Conservation (phyloP, 2,797 vertebrate genomes). For the Serranus cabrilla region DNA sequence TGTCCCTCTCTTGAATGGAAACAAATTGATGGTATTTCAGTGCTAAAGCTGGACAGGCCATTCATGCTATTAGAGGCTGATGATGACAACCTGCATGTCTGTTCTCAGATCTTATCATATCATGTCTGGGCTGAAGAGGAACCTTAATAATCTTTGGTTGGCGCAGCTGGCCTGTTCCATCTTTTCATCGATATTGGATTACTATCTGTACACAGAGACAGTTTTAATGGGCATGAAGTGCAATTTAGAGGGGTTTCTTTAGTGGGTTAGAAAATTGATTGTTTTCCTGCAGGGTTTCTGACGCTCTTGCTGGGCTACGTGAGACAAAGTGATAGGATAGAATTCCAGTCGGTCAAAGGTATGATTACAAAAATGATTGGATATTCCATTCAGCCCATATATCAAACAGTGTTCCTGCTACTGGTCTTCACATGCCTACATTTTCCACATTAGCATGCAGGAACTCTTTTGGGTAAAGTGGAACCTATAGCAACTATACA, state of each 20-base stretch:
- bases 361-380: constrained; percentile 44
- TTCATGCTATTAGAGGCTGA: constrained; percentile 19
- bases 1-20: background rate
- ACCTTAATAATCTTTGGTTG: constrained; percentile 39
- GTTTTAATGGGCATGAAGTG: constrained; percentile 55
- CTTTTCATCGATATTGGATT: constrained; percentile 54
- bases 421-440: constrained; percentile 17
- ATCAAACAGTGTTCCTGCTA: background rate
- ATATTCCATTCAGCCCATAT: constrained; percentile 27
- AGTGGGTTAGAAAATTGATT: constrained; percentile 65
- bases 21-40: constrained; percentile 32
- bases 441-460: constrained; percentile 29
- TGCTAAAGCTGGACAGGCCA: background rate
- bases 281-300: constrained; percentile 41
- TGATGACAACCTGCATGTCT: constrained; percentile 6
- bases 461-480: background rate
- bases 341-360: constrained; percentile 50
- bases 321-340: constrained; percentile 37
- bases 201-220: constrained; percentile 33
- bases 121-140: constrained; percentile 24
- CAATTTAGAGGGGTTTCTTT: constrained; percentile 57
- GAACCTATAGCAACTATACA: background rate
- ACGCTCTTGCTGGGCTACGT: constrained; percentile 21
- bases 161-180: constrained; percentile 27
- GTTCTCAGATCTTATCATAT: constrained; percentile 34